Evolutionary conservation across 2,797 vertebrate genomes (phyloP).

Genomic region (Phalloptychus januarius): DNA sequence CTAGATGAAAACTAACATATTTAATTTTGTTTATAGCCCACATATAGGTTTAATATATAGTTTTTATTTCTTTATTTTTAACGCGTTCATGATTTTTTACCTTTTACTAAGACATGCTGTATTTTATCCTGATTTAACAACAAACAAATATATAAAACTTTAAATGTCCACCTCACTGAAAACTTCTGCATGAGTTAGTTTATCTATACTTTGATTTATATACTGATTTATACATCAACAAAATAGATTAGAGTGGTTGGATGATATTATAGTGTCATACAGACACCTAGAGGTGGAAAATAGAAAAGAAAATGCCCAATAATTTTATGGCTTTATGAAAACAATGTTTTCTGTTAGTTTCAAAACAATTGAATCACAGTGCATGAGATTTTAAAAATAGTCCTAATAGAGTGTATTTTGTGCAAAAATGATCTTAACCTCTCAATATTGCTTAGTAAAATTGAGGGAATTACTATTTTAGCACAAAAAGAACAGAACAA

Average conservation of each 20-base stretch:
- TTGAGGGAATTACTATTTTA: neutral
- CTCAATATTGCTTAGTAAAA: neutral
- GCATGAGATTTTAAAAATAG: neutral
- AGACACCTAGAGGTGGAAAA: conserved; percentile 55
- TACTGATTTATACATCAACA: neutral
- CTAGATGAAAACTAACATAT: neutral
- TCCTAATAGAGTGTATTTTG: neutral
- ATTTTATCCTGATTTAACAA: neutral
- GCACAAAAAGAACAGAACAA: neutral
- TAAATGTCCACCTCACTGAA: neutral
- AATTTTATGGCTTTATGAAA: neutral
- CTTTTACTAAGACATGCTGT: neutral
- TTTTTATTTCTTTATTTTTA: neutral
- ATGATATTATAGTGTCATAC: neutral
- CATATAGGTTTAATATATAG: neutral
- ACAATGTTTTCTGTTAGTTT: neutral
- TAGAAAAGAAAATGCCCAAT: neutral
- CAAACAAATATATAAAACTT: neutral
- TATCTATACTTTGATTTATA: neutral
- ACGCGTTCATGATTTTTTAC: neutral
- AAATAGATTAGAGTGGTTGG: neutral
- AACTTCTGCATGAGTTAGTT: neutral
- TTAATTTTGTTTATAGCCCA: too few relatives aligned
- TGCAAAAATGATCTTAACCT: neutral
- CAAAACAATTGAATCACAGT: neutral